phyloP scores from a whole-genome alignment of 30 jellyfish, hydroid and myxozoan genomes.

The Aurelia aurita region DNA sequence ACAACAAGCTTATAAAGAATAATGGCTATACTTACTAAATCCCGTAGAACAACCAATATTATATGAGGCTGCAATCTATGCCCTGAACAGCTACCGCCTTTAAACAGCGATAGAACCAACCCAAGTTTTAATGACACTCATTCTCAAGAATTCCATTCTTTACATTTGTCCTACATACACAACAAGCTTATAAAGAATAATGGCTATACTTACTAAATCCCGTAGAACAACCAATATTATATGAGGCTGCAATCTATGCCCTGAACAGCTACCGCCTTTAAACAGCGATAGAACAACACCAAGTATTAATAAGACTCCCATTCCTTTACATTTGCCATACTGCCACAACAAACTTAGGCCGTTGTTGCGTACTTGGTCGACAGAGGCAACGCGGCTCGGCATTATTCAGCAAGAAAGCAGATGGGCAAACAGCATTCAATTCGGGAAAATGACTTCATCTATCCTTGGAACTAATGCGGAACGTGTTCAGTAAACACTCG shows the following conservation, averaged over 20 bases:
- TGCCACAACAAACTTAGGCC: slow-evolving; percentile 14
- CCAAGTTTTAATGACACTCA: slow-evolving; percentile 6
- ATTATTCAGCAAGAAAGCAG: slow-evolving; percentile 58
- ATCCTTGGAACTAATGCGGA: slow-evolving; percentile 1
- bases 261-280: slow-evolving; percentile 13
- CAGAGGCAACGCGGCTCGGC: slow-evolving; percentile 10
- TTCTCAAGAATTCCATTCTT: no score
- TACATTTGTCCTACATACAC: slow-evolving; percentile 9
- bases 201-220: slow-evolving; percentile 80
- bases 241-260: slow-evolving; percentile 90
- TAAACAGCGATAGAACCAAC: background rate
- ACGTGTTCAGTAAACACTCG: background rate
- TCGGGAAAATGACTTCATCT: slow-evolving; percentile 37
- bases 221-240: slow-evolving; percentile 84
- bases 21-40: slow-evolving; percentile 63
- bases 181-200: background rate
- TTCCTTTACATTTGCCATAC: slow-evolving; percentile 28
- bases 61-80: slow-evolving; percentile 75
- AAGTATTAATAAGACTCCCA: slow-evolving; percentile 18
- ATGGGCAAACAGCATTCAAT: slow-evolving; percentile 44
- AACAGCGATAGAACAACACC: slow-evolving; percentile 14
- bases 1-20: no score
- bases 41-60: slow-evolving; percentile 84
- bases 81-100: slow-evolving; percentile 12
- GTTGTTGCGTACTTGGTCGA: background rate